phyloP scores from a whole-genome alignment of 1,140 invertebrate genomes.

The Panagrolaimus sp. region DNA sequence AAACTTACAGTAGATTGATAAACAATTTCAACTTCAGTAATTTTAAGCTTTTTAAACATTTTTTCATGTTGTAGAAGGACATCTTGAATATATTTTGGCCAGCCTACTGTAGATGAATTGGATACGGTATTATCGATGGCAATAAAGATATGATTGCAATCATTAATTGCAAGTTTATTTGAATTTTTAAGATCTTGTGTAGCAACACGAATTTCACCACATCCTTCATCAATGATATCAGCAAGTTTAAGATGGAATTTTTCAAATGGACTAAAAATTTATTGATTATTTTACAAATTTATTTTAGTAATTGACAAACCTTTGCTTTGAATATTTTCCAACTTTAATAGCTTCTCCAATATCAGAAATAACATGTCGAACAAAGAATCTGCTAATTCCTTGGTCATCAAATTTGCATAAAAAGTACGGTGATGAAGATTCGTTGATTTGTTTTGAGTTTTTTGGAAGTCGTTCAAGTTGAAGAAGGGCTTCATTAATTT shows the following conservation, averaged over 20 bases:
- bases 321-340: constrained; percentile 35
- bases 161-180: constrained; percentile 66
- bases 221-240: constrained; percentile 81
- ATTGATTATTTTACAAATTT: background rate
- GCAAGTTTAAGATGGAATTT: constrained; percentile 32
- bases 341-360: constrained; percentile 25
- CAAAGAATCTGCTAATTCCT: constrained; percentile 44
- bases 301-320: too few relatives aligned
- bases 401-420: constrained; percentile 41
- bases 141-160: constrained; percentile 98
- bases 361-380: constrained; percentile 41
- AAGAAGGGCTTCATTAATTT: background rate
- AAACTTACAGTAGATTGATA: background rate
- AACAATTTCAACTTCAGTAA: constrained; percentile 12
- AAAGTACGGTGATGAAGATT: constrained; percentile 40
- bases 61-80: background rate
- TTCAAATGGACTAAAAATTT: constrained; percentile 37
- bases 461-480: constrained; percentile 6
- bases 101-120: background rate
- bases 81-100: background rate
- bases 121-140: constrained; percentile 78
- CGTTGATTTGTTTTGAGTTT: background rate
- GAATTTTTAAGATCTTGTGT: constrained; percentile 23
- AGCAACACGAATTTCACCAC: constrained; percentile 89
- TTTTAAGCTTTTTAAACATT: background rate